Evolutionary conservation across 2,113 vertebrate species (phyloP).

Genomic region (Equus quagga): DNA sequence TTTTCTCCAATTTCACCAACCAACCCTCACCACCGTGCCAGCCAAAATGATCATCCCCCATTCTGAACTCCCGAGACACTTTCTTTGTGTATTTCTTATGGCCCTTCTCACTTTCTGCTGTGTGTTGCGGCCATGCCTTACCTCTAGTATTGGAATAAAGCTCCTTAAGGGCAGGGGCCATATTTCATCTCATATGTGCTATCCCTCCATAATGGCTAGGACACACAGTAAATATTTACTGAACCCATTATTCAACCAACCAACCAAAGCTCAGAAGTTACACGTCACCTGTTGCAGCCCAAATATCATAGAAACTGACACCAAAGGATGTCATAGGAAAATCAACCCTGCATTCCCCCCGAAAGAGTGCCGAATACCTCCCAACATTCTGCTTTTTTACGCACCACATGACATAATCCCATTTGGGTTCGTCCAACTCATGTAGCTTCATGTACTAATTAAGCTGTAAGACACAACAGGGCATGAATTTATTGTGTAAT

Average conservation of each 20-base stretch:
- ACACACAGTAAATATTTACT: conserved; percentile 27
- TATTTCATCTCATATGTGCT: neutral
- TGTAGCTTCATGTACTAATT: conserved; percentile 85
- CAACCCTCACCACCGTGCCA: neutral
- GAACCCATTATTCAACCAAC: conserved; percentile 24
- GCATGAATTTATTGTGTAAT: conserved; percentile 86
- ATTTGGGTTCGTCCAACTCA: conserved; percentile 83
- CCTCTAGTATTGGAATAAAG: neutral
- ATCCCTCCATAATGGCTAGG: neutral
- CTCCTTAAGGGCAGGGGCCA: conserved; percentile 2
- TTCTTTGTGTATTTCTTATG: neutral
- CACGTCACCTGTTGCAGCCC: conserved; percentile 56
- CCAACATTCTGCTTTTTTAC: conserved; percentile 79
- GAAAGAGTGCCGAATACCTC: conserved; percentile 71
- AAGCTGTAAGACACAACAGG: conserved; percentile 87
- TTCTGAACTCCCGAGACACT: conserved; percentile 1
- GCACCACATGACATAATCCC: conserved; percentile 84
- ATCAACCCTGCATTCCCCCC: neutral
- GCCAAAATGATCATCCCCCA: neutral
- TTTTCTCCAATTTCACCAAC: neutral
- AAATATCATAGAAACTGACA: neutral
- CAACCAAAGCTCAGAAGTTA: conserved; percentile 8
- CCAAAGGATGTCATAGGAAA: conserved; percentile 50
- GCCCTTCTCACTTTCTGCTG: neutral
- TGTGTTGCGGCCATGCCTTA: neutral